Evolutionary conservation across 2,797 vertebrate species (phyloP), one percentile per base, ranked within the genome.

Genomic region (Rhinogobio ventralis): DNA sequence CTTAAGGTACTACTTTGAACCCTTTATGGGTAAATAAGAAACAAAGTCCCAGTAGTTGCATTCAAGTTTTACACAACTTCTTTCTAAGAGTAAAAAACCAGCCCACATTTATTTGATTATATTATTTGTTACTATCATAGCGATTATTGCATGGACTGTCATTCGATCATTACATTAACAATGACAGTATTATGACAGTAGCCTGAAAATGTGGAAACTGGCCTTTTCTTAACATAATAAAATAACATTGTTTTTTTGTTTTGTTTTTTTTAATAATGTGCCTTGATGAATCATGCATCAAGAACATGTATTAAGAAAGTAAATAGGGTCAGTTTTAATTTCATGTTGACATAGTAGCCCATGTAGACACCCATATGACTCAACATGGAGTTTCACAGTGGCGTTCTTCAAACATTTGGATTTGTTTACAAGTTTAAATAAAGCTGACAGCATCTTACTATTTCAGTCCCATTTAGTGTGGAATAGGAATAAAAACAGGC

Each of bases 361-460:
- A 25, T 75, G 9, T n/a, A 76, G 72, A 84, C 73, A 28, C 42
- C 72, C 55, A 8, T 69, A 60, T 87, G 66, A 80, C 42, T 71
- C 77, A 66, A 75, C 39, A 53, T 46, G 55, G 10, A 15, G 72
- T 86, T 46, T 20, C 60, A 72, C 19, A 60, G 46, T 39, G 39
- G 66, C 71, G 62, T 83, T 67, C 67, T 46, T 83, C 81, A 75
- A 69, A 74, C 55, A 8, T 57, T 83, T 39, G 62, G 79, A 69
- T 73, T 73, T 83, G 53, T 86, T 88, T 85, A 73, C 71, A 36
- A 73, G 75, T 68, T 82, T 45, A 66, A 87, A 87, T 42, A 55
- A 81, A 75, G 36, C 62, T 72, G 49, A 75, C 42, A 83, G 49
- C n/a, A 78, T 79, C 74, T 57, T 33, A 25, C 19, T 6, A 64